These are phyloP conservation scores for Digitonthophagus gazella DNA, from an alignment of 2,888 invertebrate species.

Conservation along the genomic window DNA sequence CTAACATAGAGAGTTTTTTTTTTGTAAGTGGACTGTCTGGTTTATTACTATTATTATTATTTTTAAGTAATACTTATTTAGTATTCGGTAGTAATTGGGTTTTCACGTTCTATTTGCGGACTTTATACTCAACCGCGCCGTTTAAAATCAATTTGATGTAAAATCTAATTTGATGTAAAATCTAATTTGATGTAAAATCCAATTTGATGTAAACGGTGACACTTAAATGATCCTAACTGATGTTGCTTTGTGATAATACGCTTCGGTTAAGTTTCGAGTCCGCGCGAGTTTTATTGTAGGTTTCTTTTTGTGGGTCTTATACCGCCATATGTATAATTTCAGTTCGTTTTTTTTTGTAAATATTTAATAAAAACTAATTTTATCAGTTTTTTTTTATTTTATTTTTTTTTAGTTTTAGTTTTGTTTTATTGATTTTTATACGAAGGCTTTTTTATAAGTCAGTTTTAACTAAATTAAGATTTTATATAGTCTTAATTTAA, in stretches of 20 bases:
- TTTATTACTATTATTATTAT: too few species aligned
- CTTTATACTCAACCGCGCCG: background rate
- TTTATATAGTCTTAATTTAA: too few species aligned
- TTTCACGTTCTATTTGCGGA: background rate
- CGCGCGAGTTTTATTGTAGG: background rate
- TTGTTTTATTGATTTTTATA: background rate
- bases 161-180: too few species aligned
- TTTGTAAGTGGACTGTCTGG: constrained; percentile 44
- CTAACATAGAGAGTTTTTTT: constrained; percentile 43
- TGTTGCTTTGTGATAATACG: constrained; percentile 11
- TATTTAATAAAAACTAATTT: constrained; percentile 26
- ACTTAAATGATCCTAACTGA: constrained; percentile 5
- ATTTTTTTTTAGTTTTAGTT: background rate
- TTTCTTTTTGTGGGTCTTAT: background rate
- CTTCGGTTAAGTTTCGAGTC: background rate
- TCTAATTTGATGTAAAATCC: too few species aligned
- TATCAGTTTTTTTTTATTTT: constrained; percentile 20
- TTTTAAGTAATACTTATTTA: too few species aligned
- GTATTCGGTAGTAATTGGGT: too few species aligned
- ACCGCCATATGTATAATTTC: constrained; percentile 22
- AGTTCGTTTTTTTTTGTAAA: constrained; percentile 26
- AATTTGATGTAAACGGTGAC: background rate
- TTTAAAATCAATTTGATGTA: background rate
- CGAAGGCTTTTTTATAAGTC: too few species aligned
- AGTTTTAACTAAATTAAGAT: too few species aligned